A percentile compares a stretch with the other conserved stretches of the same genome.
Conservation (phyloP, 2,113 vertebrate species). For the Oreochromis spilurus region DNA sequence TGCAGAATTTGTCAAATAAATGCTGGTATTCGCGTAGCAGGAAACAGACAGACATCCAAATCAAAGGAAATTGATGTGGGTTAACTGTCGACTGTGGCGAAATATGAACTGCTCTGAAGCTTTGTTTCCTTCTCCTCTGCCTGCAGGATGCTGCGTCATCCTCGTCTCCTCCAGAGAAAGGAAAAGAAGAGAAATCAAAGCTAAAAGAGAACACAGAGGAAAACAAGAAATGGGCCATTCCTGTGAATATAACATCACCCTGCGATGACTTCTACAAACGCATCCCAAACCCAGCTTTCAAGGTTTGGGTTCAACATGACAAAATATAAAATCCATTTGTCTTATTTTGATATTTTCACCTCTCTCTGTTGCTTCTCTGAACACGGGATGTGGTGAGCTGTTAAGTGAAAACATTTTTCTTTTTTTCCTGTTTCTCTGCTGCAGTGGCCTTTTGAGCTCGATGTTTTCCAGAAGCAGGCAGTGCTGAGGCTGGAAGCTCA, state of each 20-base stretch:
- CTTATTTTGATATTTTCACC: not conserved
- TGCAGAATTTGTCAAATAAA: not conserved
- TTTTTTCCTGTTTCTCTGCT: not conserved
- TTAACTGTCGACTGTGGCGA: not conserved
- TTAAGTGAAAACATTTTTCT: not conserved
- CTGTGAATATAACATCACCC: slow-evolving; percentile 78
- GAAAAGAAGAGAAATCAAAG: slow-evolving; percentile 36
- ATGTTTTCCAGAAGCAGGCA: slow-evolving; percentile 90
- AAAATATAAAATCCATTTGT: not conserved
- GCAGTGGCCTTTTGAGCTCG: slow-evolving; percentile 88
- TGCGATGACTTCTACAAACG: slow-evolving; percentile 87
- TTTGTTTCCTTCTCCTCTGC: not conserved
- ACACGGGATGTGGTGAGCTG: not conserved
- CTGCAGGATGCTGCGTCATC: slow-evolving; percentile 51
- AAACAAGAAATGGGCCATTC: slow-evolving; percentile 85
- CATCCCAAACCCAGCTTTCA: slow-evolving; percentile 87
- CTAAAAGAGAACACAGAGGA: slow-evolving; percentile 35
- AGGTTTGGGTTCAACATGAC: not conserved
- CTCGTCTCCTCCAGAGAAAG: not conserved
- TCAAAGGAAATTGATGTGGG: not conserved
- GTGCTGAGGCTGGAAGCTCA: slow-evolving; percentile 83
- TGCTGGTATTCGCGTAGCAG: accelerated
- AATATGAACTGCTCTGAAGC: not conserved
- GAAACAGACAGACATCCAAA: not conserved
- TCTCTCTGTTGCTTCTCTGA: not conserved